Base-by-base conservation (phyloP, 1,140 invertebrate species). In the Daktulosphaira vitifoliae region DNA sequence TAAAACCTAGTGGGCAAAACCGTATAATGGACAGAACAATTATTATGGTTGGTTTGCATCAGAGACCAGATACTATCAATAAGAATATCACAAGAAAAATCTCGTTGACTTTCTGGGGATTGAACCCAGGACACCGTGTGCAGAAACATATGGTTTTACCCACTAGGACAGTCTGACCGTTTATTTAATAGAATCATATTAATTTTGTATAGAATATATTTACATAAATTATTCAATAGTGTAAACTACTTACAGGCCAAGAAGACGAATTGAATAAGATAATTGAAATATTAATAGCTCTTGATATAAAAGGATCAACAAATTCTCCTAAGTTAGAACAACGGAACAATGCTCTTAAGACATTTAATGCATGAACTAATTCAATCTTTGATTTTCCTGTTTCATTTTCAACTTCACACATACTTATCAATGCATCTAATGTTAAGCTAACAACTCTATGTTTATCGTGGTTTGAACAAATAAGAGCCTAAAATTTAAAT, bases 331-430 rank as follows among this genome's bases (percentile, higher is more conserved):
- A 77, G 65, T 84, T 78, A 26, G 83, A 81, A 74, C 93, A 85
- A 54, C 85, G 80, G 70, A 84, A 91, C 26, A 96, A 74, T 1
- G 86, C 84, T 68, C 92, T 77, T 50, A 96, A 76, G 64, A 96
- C 89, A 76, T 96, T 95, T 65, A 94, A 74, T 6, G 86, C 81
- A 77, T 96, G 92, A 42, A 86, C 85, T 71, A 86, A 80, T 0
- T 79, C 76, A 71, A 80, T 81, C 18, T 73, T 73, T n/a, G 73
- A 53, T 39, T 70, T 56, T 25, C 66, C 37, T 9, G 46, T 48
- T 67, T 70, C 68, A 42, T 70, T 70, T 2, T 78, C 78, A 9
- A 81, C 71, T 2, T 72, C 67, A n/a, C 89, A 71, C 23, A 89
- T 72, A 3, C 71, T 72, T 2, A 68, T 69, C 80, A 89, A 85